These are phyloP conservation scores for Tenualosa thibaudeaui DNA, from an alignment of 2,797 vertebrate species.

Conservation along the genomic window DNA sequence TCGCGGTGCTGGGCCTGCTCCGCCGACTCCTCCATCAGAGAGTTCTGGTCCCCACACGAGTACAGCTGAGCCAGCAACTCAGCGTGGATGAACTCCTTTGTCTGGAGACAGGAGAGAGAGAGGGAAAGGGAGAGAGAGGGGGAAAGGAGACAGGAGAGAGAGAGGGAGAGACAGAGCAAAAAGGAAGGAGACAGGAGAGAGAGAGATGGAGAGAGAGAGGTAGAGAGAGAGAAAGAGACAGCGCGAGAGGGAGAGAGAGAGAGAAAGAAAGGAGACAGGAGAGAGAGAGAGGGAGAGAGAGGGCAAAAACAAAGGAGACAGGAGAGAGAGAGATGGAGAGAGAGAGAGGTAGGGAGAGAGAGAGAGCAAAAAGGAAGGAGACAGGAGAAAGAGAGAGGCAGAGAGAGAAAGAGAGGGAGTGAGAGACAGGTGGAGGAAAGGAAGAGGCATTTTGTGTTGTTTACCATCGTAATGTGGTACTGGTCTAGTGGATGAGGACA, in stretches of 20 bases:
- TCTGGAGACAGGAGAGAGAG: slow-evolving; percentile 65
- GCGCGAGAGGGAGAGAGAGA: not conserved
- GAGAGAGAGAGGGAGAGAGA: too few species aligned
- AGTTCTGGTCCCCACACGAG: slow-evolving; percentile 92
- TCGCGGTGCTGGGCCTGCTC: slow-evolving; percentile 91
- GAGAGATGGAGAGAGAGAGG: not conserved
- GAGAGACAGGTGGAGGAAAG: not conserved
- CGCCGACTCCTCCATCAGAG: slow-evolving; percentile 90
- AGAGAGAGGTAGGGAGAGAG: not conserved
- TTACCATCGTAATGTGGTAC: too few species aligned
- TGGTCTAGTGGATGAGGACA: not conserved
- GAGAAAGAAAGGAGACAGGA: not conserved
- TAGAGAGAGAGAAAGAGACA: not conserved
- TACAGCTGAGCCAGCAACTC: slow-evolving; percentile 91
- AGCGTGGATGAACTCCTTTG: slow-evolving; percentile 93
- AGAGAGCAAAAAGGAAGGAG: too few species aligned
- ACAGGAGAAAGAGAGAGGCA: not conserved
- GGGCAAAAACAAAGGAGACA: too few species aligned
- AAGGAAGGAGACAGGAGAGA: too few species aligned
- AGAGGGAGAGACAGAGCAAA: not conserved
- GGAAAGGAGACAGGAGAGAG: slow-evolving; percentile 9
- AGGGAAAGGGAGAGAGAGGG: slow-evolving; percentile 26
- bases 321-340: not conserved
- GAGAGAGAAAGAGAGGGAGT: not conserved
- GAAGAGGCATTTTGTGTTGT: not conserved